phyloP scores from a whole-genome alignment of 1,140 invertebrate species.

The Philotrypesis tridentata region DNA sequence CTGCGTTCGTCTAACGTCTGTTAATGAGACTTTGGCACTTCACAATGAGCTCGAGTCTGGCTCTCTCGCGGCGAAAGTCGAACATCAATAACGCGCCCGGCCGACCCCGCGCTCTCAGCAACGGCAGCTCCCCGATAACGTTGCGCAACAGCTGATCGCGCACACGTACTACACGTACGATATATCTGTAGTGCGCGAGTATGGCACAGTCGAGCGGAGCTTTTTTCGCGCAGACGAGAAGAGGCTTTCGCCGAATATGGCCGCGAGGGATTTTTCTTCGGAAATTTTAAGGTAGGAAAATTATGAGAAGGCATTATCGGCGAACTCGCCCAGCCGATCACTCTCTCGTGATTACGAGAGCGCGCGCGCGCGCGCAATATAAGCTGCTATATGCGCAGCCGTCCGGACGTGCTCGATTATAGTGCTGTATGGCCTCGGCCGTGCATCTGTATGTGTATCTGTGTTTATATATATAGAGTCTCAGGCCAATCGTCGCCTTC shows the following conservation, averaged over 20 bases:
- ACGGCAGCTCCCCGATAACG: background rate
- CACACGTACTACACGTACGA: too few species aligned
- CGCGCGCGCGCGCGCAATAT: too few species aligned
- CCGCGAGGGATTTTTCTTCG: background rate
- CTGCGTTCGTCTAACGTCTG: background rate
- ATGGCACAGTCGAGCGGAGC: too few species aligned
- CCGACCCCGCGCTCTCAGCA: too few species aligned
- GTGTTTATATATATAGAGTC: too few species aligned
- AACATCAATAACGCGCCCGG: conserved; percentile 37
- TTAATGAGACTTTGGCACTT: conserved; percentile 45
- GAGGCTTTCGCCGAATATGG: background rate
- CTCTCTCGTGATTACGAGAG: background rate
- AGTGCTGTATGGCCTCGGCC: background rate
- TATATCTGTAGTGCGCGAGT: too few species aligned
- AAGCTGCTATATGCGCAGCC: too few species aligned
- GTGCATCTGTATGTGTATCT: too few species aligned
- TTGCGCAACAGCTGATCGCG: background rate
- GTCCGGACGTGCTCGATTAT: conserved; percentile 55
- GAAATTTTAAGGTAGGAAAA: background rate
- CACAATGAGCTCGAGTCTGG: conserved; percentile 11
- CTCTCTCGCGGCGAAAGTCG: conserved; percentile 32
- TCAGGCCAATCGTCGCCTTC: conserved; percentile 50
- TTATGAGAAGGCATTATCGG: background rate
- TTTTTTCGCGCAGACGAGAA: background rate
- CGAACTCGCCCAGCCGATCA: too few species aligned